These are phyloP conservation scores for Perodicticus potto DNA, from an alignment of 2,797 vertebrate genomes.

Conservation along the genomic window DNA sequence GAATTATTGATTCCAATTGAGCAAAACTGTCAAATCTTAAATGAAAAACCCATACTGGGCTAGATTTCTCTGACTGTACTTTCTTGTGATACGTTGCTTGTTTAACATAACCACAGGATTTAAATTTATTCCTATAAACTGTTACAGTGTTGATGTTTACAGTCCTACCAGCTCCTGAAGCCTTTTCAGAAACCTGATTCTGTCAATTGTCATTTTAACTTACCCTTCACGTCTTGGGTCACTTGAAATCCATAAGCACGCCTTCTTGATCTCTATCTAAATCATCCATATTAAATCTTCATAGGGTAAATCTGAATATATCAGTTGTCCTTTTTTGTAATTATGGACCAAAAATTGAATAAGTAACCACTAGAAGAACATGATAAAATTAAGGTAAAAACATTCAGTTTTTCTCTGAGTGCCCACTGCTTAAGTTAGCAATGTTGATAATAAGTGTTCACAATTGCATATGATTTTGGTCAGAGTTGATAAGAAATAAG, in stretches of 20 bases:
- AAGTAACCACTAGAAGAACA: background rate
- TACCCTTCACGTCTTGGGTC: background rate
- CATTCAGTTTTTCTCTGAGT: background rate
- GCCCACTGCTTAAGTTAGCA: background rate
- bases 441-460: background rate
- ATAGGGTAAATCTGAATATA: background rate
- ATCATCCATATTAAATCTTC: slow-evolving; percentile 13
- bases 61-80: background rate
- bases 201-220: slow-evolving; percentile 54
- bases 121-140: background rate
- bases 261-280: slow-evolving; percentile 36
- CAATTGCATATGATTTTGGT: background rate
- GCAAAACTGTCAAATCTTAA: background rate
- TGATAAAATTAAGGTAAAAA: slow-evolving; percentile 10
- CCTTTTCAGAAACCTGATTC: slow-evolving; percentile 18
- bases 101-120: slow-evolving; percentile 2
- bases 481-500: background rate
- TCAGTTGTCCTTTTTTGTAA: background rate
- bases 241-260: slow-evolving; percentile 52
- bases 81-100: background rate
- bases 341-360: background rate
- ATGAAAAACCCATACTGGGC: background rate
- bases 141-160: background rate
- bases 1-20: background rate
- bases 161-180: background rate